Percentiles rank a stretch among this genome's conserved stretches.
Evolutionary conservation across 2,797 vertebrate genomes (phyloP).

Genomic region (Eremophila alpestris): DNA sequence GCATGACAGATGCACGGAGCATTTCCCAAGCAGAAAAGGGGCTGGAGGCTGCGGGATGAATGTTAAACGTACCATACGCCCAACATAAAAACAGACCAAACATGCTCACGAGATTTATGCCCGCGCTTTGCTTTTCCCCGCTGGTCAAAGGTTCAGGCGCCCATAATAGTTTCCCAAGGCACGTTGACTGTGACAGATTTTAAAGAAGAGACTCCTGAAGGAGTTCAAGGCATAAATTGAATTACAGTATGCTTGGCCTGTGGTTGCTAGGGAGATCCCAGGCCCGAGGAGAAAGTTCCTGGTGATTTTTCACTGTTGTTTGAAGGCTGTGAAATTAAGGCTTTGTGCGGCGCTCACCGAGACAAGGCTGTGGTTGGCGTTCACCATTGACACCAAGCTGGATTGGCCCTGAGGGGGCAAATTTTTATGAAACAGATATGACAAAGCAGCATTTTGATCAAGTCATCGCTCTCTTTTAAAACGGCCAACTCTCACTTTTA

Average conservation of each 20-base stretch:
- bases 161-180: conserved; percentile 70
- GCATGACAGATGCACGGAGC: conserved; percentile 69
- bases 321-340: conserved; percentile 80
- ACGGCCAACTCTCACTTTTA: conserved; percentile 19
- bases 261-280: conserved; percentile 82
- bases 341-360: conserved; percentile 64
- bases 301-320: conserved; percentile 70
- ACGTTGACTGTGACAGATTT: conserved; percentile 70
- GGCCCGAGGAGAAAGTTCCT: conserved; percentile 70
- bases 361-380: conserved; percentile 64
- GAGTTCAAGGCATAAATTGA: conserved; percentile 79
- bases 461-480: conserved; percentile 45
- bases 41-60: conserved; percentile 62
- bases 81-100: conserved; percentile 64
- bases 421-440: conserved; percentile 68
- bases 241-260: conserved; percentile 79
- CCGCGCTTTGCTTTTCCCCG: conserved; percentile 69
- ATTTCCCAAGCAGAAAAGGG: conserved; percentile 66
- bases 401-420: conserved; percentile 60
- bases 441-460: conserved; percentile 68
- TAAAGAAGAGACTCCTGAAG: conserved; percentile 72
- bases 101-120: conserved; percentile 80
- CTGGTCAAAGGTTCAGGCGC: conserved; percentile 76
- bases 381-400: conserved; percentile 46
- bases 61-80: conserved; percentile 68